A percentile compares a stretch with the other conserved stretches of the same genome.
Conservation (phyloP, 2,113 vertebrate species). For the Indicator maculatus region DNA sequence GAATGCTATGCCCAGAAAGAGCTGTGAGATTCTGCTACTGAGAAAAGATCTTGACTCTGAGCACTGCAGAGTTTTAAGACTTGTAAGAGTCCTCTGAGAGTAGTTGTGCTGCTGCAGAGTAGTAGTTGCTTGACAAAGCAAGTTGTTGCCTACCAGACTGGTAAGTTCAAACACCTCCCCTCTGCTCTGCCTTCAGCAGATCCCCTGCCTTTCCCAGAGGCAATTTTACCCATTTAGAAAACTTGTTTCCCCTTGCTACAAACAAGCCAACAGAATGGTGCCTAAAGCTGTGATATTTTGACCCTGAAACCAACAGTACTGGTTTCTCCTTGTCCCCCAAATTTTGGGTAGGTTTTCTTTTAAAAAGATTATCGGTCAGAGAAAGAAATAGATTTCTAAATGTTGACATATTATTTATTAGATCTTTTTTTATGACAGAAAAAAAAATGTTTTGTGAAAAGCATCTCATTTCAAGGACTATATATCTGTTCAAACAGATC, state of each 20-base stretch:
- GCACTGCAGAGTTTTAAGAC: not conserved
- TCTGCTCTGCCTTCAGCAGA: not conserved
- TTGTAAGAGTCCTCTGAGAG: not conserved
- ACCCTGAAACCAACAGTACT: not conserved
- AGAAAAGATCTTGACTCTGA: not conserved
- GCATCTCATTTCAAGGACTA: not conserved
- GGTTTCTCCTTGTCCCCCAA: rapidly evolving
- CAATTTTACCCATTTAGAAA: not conserved
- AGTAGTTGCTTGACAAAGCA: not conserved
- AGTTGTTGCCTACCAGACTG: not conserved
- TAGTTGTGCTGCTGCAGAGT: not conserved
- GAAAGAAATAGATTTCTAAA: not conserved
- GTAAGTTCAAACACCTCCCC: not conserved
- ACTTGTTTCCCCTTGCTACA: not conserved
- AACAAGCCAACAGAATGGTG: not conserved
- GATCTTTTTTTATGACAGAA: not conserved
- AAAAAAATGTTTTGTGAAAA: not conserved
- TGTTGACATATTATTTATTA: not conserved
- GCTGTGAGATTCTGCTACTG: not conserved
- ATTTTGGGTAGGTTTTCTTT: not conserved
- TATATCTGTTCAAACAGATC: not conserved
- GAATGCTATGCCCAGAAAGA: not conserved
- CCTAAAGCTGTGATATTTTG: not conserved
- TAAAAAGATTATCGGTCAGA: not conserved
- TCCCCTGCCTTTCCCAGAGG: not conserved